phyloP scores from a whole-genome alignment of 1,140 invertebrate species.

The Papilio xuthus region DNA sequence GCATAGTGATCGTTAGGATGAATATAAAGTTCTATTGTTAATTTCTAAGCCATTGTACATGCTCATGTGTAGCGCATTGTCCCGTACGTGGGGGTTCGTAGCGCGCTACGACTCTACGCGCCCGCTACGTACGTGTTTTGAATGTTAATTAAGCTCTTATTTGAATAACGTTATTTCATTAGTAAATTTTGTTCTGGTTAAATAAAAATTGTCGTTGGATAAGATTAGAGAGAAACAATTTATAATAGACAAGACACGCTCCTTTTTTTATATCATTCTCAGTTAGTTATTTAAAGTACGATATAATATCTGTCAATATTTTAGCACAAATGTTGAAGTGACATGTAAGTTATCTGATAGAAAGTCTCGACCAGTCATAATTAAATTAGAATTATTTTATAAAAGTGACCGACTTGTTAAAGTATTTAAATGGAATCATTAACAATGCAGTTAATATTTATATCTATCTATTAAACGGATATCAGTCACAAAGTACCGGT shows the following conservation, averaged over 20 bases:
- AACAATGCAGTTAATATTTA: neutral
- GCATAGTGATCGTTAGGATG: neutral
- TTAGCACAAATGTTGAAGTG: neutral
- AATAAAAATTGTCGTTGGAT: neutral
- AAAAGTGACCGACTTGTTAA: no score
- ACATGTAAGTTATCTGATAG: no score
- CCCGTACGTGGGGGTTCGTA: neutral
- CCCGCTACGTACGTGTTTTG: constrained; percentile 12
- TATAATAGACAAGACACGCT: neutral
- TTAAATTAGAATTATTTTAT: neutral
- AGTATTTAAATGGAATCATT: no score
- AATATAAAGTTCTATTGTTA: constrained; percentile 21
- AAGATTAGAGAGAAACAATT: neutral
- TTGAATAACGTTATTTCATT: neutral
- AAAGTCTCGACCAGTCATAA: neutral
- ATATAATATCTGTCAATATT: neutral
- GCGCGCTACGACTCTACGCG: constrained; percentile 39
- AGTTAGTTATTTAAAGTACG: neutral
- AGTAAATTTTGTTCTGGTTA: neutral
- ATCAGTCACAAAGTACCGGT: neutral
- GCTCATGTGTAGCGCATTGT: constrained; percentile 19
- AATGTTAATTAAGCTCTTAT: neutral
- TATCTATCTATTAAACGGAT: neutral
- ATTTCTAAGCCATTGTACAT: neutral
- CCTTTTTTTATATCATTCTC: neutral